A percentile compares a stretch with the other conserved stretches of the same genome.
Conservation (phyloP, 2,113 vertebrate species). For the Lepidothrix coronata region DNA sequence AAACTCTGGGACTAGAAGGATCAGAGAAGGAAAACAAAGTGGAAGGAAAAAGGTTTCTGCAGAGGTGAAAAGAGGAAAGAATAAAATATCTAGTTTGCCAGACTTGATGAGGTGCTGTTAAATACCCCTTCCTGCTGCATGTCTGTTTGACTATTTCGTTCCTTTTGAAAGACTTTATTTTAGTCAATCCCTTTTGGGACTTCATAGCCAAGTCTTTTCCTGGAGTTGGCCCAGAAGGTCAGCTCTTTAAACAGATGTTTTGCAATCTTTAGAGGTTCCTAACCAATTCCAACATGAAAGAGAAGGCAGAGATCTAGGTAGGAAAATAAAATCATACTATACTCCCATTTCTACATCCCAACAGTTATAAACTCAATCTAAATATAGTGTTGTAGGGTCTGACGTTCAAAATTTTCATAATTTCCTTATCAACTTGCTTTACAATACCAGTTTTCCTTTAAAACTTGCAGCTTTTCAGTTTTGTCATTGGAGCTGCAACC, state of each 20-base stretch:
- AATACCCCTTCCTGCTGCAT: neutral
- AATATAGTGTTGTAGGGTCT: neutral
- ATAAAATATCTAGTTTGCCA: neutral
- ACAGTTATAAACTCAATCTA: neutral
- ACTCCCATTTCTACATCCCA: neutral
- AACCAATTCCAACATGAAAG: neutral
- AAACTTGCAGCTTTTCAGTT: neutral
- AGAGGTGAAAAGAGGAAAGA: neutral
- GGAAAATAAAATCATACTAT: neutral
- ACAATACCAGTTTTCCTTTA: neutral
- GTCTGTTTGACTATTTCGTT: neutral
- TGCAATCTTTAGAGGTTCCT: neutral
- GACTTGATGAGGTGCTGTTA: neutral
- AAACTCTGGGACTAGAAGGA: neutral
- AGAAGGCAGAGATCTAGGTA: neutral
- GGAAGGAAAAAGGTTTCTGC: neutral
- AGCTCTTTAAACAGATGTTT: neutral
- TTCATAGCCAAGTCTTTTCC: neutral
- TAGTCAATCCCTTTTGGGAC: neutral
- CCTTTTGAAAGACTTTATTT: neutral
- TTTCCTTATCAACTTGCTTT: neutral
- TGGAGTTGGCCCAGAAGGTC: neutral
- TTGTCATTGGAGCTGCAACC: neutral
- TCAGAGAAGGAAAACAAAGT: neutral
- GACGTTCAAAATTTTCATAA: neutral